Evolutionary conservation across 2,888 invertebrate species (phyloP), one percentile per base, ranked within the genome.

Genomic region (Dioctria linearis): DNA sequence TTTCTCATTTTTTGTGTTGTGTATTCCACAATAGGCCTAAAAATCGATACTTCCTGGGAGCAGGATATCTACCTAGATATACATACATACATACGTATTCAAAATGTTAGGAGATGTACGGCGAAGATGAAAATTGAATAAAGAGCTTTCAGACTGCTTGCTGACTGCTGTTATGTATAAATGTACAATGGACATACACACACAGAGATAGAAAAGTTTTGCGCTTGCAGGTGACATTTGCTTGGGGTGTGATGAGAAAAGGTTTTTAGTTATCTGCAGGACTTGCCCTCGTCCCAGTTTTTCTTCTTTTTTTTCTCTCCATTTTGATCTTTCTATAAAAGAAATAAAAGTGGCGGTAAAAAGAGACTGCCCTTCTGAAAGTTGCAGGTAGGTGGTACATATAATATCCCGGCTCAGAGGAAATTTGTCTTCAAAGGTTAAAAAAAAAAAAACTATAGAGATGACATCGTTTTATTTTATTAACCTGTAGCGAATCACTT

Each of bases 241-340:
- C 5, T 25, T n/a, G 42, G 42, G 2, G 65, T 39, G 40, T 65
- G 39, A 42, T 11, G 42, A n/a, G 5, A 9, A 37, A 40, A 9
- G 3, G 40, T 11, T 65, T n/a, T 65, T 65, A 65, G 65, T 65
- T 65, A 39, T 65, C 65, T 65, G 65, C 40, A 65, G 40, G 42
- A 65, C 40, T 65, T 65, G 65, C 65, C 65, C 65, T 42, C 65
- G 65, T 65, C 42, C 65, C 65, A 65, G 65, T 65, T 65, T 65
- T 65, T 13, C 40, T 25, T 25, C 25, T 65, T 65, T 65, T 65
- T 13, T 42, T 25, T 25, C 25, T 25, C 25, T 25, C 25, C 25
- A 25, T 25, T 25, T 25, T 25, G 25, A 25, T 25, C 25, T 25
- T 25, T 25, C 25, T 25, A 25, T 25, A 65, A 65, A 42, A 65